Conservation (phyloP, 1,140 invertebrate species). For the Caenorhabditis elegans region DNA sequence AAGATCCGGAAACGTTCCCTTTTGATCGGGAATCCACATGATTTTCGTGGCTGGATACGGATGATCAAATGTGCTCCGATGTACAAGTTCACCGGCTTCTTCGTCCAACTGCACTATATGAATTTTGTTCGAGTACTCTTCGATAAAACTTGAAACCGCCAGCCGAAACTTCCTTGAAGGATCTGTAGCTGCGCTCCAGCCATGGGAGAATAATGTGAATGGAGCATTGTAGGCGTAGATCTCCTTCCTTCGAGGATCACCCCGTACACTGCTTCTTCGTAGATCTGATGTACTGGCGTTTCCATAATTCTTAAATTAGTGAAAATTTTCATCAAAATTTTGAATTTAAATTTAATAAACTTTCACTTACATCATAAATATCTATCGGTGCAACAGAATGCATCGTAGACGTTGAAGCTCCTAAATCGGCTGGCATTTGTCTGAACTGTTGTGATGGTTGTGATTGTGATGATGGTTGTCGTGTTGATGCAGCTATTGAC, state of each 20-base stretch:
- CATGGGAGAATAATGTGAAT: slow-evolving; percentile 97
- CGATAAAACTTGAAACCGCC: slow-evolving; percentile 95
- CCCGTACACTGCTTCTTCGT: background rate
- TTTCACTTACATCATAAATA: slow-evolving; percentile 21
- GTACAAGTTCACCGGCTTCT: slow-evolving; percentile 93
- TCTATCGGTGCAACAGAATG: background rate
- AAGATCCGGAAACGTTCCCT: slow-evolving; percentile 75
- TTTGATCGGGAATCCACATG: slow-evolving; percentile 60
- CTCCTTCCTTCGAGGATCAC: slow-evolving; percentile 68
- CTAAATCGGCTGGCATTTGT: background rate
- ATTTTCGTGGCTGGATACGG: slow-evolving; percentile 84
- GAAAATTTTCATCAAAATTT: background rate
- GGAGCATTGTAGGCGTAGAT: slow-evolving; percentile 93
- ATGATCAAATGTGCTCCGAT: slow-evolving; percentile 96
- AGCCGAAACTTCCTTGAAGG: slow-evolving; percentile 82
- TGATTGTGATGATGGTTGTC: background rate
- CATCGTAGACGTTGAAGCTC: background rate
- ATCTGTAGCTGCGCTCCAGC: slow-evolving; percentile 96
- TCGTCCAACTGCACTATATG: slow-evolving; percentile 93
- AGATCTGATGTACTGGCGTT: background rate
- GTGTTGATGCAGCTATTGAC: background rate
- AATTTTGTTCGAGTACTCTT: slow-evolving; percentile 78
- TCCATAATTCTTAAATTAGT: background rate
- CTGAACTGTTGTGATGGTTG: background rate
- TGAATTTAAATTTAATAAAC: background rate